A percentile compares a stretch with the other conserved stretches of the same genome.
Conservation (phyloP, 2,888 invertebrate genomes). For the Ephialtes manifestator region DNA sequence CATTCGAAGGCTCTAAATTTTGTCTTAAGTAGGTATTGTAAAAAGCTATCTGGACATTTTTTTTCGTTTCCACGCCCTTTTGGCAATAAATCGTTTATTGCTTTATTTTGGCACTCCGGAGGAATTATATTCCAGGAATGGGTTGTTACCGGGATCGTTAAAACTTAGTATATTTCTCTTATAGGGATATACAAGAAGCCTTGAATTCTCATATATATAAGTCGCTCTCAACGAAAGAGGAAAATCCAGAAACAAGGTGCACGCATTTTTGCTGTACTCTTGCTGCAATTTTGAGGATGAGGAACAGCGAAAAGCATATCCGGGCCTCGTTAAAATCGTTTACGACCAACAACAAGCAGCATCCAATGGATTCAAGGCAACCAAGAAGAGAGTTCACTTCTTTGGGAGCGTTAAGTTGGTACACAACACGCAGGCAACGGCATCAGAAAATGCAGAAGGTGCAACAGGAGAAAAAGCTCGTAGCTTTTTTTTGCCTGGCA, state of each 20-base stretch:
- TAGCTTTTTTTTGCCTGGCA: conserved; percentile 29
- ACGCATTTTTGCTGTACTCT: neutral
- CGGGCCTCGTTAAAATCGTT: conserved; percentile 58
- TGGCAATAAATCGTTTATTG: conserved; percentile 34
- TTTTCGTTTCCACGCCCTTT: neutral
- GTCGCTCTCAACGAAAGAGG: conserved; percentile 9
- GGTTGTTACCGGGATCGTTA: conserved; percentile 37
- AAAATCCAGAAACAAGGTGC: conserved; percentile 22
- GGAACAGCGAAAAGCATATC: conserved; percentile 34
- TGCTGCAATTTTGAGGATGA: conserved; percentile 37
- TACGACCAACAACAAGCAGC: conserved; percentile 41
- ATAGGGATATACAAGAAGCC: neutral
- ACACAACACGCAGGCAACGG: conserved; percentile 20
- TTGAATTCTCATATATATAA: neutral
- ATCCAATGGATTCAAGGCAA: conserved; percentile 29
- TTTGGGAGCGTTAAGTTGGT: conserved; percentile 18
- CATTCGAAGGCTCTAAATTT: neutral
- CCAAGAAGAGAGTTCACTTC: neutral
- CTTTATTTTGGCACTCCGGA: conserved; percentile 26
- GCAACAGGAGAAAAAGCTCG: conserved; percentile 9
- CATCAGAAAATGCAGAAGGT: conserved; percentile 27
- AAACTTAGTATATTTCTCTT: conserved; percentile 33
- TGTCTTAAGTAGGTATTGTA: neutral
- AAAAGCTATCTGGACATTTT: conserved; percentile 15
- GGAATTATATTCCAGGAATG: conserved; percentile 30